Conservation (phyloP, 2,113 vertebrate species). For the Podiceps cristatus region DNA sequence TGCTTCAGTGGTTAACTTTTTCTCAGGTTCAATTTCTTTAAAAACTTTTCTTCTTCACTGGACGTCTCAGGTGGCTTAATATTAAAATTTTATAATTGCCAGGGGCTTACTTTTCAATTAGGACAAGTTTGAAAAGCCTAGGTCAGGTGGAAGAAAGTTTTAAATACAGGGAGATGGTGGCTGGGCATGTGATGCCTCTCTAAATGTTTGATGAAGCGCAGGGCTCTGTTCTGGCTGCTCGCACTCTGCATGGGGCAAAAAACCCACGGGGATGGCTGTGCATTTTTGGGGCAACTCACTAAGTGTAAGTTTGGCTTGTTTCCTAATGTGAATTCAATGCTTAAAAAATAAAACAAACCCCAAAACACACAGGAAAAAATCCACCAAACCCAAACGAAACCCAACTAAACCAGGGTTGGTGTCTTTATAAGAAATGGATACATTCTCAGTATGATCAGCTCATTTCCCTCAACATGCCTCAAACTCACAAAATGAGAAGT, state of each 20-base stretch:
- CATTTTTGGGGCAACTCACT: neutral
- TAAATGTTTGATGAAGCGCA: constrained; percentile 31
- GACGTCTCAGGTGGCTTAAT: neutral
- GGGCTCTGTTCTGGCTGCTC: neutral
- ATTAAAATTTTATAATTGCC: constrained; percentile 68
- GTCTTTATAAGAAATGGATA: neutral
- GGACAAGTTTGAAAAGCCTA: neutral
- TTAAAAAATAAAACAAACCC: neutral
- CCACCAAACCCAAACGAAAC: too few relatives aligned
- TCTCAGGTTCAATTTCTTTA: neutral
- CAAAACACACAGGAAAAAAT: neutral
- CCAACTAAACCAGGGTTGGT: too few relatives aligned
- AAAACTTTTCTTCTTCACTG: neutral
- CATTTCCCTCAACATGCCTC: neutral
- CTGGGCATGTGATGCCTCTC: neutral
- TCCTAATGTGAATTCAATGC: neutral
- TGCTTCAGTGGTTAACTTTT: neutral
- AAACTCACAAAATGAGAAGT: neutral
- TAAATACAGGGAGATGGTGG: neutral
- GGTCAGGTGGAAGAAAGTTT: neutral
- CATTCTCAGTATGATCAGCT: neutral
- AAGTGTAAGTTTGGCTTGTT: neutral
- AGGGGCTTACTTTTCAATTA: constrained; percentile 61
- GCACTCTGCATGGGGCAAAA: neutral
- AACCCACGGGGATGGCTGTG: accelerated